A percentile compares a stretch with the other conserved stretches of the same genome.
Evolutionary conservation across 2,113 vertebrate genomes (phyloP).

Genomic region (Glaucomys volans): DNA sequence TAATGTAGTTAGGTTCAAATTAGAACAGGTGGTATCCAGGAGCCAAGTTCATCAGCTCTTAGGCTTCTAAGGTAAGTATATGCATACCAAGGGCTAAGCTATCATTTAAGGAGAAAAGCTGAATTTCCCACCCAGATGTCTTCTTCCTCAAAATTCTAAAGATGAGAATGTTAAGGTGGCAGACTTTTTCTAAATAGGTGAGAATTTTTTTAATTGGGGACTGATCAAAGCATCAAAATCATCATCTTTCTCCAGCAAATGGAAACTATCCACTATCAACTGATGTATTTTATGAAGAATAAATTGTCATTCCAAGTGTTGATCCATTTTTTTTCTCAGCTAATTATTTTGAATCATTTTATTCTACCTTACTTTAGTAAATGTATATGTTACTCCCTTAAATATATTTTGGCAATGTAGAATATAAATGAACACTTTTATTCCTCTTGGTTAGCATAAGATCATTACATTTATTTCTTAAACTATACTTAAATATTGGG

Average conservation of each 20-base stretch:
- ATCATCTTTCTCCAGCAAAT: not conserved
- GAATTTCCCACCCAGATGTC: not conserved
- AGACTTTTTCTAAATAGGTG: not conserved
- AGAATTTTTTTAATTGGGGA: not conserved
- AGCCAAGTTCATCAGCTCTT: not conserved
- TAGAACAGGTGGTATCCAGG: not conserved
- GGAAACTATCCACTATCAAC: no score
- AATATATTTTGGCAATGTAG: not conserved
- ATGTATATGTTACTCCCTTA: not conserved
- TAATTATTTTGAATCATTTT: not conserved
- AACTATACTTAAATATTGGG: not conserved
- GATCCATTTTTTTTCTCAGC: not conserved
- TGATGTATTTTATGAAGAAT: not conserved
- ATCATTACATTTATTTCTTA: slow-evolving; percentile 1
- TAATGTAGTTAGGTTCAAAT: not conserved
- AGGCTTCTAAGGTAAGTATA: not conserved
- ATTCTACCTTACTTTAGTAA: not conserved
- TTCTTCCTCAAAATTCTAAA: not conserved
- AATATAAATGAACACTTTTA: not conserved
- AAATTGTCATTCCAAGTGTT: not conserved
- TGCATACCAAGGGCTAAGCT: not conserved
- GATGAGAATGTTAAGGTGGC: not conserved
- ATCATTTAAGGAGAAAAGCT: not conserved
- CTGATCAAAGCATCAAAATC: not conserved
- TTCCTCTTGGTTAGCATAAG: not conserved